Evolutionary conservation across 2,888 invertebrate species (phyloP), one percentile per base, ranked within the genome.

Genomic region (Perizoma affinitatum): DNA sequence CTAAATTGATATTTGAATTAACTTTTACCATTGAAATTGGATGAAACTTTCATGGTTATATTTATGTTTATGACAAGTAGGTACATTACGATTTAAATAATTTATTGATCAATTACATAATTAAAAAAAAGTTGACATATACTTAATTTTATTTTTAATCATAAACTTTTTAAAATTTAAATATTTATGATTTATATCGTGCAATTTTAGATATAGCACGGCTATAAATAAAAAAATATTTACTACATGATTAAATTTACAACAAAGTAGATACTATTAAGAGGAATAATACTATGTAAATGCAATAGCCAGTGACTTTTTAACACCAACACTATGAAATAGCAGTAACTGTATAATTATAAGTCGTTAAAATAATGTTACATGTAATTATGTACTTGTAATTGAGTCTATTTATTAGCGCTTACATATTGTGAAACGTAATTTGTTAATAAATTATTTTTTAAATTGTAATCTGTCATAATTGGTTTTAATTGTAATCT

Each of bases 361-460:
- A 55, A 65, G 57, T 57, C 60, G 62, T 69, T 69, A 64, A 61
- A 59, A 46, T 60, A 59, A 50, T 51, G 58, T 65, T 53, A 55
- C 44, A 54, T 57, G 55, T 57, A 64, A 66, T 63, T 58, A 61
- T 55, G 46, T 63, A 59, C 56, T 54, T 58, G 61, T 63, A 65
- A 67, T 66, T 61, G 63, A 63, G 53, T 62, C 6, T 57, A 67
- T 67, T 65, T 67, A 67, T 61, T 59, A 52, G 53, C 57, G 44
- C 54, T 52, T 63, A 56, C 58, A 58, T 58, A 57, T 54, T 61
- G 49, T 58, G 54, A 54, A 62, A 54, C 54, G 5, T 54, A 53
- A 54, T 61, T 55, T 61, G 61, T 53, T 52, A 49, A 53, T 52
- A 56, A 61, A 61, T 49, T 53, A 53, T 47, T 44, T 49, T 22